Conservation (phyloP, 1,140 invertebrate genomes). For the Onthophagus taurus region DNA sequence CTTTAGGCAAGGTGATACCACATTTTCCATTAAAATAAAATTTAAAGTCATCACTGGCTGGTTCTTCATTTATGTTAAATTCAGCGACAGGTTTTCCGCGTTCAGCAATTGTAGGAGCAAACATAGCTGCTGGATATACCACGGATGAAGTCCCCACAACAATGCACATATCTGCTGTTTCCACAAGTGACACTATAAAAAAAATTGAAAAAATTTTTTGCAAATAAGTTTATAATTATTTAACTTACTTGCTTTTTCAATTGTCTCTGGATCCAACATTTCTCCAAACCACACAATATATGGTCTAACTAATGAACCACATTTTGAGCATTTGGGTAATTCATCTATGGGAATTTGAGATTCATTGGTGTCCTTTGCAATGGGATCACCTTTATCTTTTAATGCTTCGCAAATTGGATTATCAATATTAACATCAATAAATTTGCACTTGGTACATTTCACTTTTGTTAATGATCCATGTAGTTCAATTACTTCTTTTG, state of each 20-base stretch:
- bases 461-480: conserved; percentile 81
- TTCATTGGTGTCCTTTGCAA: conserved; percentile 36
- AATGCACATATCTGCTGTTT: conserved; percentile 71
- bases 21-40: conserved; percentile 72
- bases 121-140: conserved; percentile 90
- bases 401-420: conserved; percentile 70
- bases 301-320: conserved; percentile 67
- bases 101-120: conserved; percentile 68
- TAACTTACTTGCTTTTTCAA: conserved; percentile 48
- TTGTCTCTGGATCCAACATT: conserved; percentile 54
- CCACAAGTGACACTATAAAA: conserved; percentile 49
- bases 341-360: conserved; percentile 54
- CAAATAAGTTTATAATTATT: too few relatives aligned
- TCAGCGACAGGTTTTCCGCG: conserved; percentile 77
- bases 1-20: conserved; percentile 59
- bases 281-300: conserved; percentile 91
- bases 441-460: conserved; percentile 68
- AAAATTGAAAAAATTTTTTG: too few relatives aligned
- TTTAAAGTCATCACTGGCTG: conserved; percentile 58
- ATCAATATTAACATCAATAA: conserved; percentile 57
- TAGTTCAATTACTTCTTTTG: conserved; percentile 73
- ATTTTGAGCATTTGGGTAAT: conserved; percentile 66
- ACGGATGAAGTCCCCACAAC: conserved; percentile 81
- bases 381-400: conserved; percentile 46
- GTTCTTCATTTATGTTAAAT: conserved; percentile 78